Conservation (phyloP, 2,888 invertebrate genomes). For the Philhelius pedissequus region DNA sequence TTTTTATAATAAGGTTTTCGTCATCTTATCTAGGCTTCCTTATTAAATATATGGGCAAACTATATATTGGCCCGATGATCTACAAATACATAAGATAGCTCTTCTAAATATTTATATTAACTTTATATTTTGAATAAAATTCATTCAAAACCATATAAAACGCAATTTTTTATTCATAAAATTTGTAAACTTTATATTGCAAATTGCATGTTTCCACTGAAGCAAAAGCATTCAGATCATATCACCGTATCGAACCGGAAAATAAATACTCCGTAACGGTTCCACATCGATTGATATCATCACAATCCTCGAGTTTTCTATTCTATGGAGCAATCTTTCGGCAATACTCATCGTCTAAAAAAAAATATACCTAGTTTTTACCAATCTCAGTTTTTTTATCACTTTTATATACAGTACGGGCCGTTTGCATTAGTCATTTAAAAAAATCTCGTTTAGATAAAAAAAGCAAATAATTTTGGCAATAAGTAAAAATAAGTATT, state of each 20-base stretch:
- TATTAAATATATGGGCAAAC: too few relatives aligned
- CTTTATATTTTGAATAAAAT: background rate
- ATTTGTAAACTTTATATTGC: background rate
- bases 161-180: background rate
- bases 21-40: too few relatives aligned
- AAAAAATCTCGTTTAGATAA: background rate
- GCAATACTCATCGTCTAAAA: background rate
- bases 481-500: too few relatives aligned
- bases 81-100: too few relatives aligned
- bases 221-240: slow-evolving; percentile 56
- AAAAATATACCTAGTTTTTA: slow-evolving; percentile 20
- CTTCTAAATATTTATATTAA: too few relatives aligned
- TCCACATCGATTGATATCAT: slow-evolving; percentile 65
- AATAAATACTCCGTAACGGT: slow-evolving; percentile 69
- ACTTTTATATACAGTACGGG: slow-evolving; percentile 21
- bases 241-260: slow-evolving; percentile 69
- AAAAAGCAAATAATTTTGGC: background rate
- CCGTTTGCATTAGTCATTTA: background rate
- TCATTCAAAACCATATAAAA: background rate
- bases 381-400: slow-evolving; percentile 50
- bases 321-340: slow-evolving; percentile 46
- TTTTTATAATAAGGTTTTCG: too few relatives aligned
- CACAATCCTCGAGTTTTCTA: slow-evolving; percentile 40
- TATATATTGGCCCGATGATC: too few relatives aligned
- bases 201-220: slow-evolving; percentile 41